phyloP scores from a whole-genome alignment of 2,113 vertebrate genomes.

The Psophia crepitans region DNA sequence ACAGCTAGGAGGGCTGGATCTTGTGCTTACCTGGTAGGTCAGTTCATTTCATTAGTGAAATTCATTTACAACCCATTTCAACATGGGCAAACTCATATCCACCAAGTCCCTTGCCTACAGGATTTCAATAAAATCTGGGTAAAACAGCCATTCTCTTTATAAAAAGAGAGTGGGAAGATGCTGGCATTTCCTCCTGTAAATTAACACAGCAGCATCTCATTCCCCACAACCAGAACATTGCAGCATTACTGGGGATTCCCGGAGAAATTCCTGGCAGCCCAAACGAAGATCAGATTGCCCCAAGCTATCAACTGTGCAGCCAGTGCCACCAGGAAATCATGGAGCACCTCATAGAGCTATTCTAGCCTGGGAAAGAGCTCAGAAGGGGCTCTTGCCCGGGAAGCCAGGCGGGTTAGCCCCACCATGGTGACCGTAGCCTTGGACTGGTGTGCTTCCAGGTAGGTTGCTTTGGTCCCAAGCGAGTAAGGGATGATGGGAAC shows the following conservation, averaged over 20 bases:
- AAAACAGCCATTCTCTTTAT: background rate
- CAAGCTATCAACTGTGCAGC: background rate
- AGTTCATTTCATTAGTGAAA: background rate
- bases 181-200: constrained; percentile 12
- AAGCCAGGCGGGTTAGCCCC: background rate
- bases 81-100: background rate
- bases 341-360: background rate
- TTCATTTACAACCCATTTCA: background rate
- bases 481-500: background rate
- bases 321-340: background rate
- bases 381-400: background rate
- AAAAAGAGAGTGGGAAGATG: constrained; percentile 15
- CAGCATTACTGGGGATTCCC: constrained; percentile 27
- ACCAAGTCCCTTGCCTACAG: background rate
- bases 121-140: background rate
- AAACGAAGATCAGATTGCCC: constrained; percentile 2
- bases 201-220: constrained; percentile 39
- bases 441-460: background rate
- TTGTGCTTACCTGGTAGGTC: background rate
- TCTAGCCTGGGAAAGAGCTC: background rate
- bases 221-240: background rate
- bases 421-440: background rate
- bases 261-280: constrained; percentile 42
- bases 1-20: background rate
- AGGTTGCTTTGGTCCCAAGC: background rate